These are phyloP conservation scores for Aporophyla lueneburgensis DNA, from an alignment of 2,888 invertebrate species.

Conservation along the genomic window DNA sequence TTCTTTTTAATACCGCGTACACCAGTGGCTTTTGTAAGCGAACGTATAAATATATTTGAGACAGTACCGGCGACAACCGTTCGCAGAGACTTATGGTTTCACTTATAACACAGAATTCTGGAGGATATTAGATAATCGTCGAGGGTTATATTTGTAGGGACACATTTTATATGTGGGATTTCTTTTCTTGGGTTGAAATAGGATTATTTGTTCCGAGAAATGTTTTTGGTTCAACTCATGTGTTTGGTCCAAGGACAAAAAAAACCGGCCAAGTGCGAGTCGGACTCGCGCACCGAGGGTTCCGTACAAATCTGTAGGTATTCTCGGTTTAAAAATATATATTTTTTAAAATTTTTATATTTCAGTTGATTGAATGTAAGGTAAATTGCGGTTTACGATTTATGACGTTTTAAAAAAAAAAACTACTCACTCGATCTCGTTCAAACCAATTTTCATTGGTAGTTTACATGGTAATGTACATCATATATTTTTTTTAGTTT, in stretches of 20 bases:
- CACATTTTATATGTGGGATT: constrained; percentile 35
- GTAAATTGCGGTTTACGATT: no score
- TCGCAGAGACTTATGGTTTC: constrained; percentile 41
- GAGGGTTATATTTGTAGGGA: constrained; percentile 34
- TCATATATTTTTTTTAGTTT: no score
- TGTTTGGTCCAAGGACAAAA: constrained; percentile 2
- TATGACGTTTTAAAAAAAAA: no score
- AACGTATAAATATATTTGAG: constrained; percentile 48
- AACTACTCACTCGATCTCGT: no score
- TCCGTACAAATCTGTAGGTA: no score
- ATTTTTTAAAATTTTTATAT: no score
- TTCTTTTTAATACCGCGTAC: constrained; percentile 55
- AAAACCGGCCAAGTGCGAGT: no score
- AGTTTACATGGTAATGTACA: no score
- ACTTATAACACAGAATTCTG: constrained; percentile 49
- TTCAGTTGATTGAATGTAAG: no score
- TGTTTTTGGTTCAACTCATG: constrained; percentile 10
- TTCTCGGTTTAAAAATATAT: no score
- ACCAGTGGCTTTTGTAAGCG: constrained; percentile 51
- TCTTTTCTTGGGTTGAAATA: constrained; percentile 30
- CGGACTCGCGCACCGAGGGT: no score
- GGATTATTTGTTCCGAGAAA: constrained; percentile 32
- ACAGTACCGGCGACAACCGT: constrained; percentile 39
- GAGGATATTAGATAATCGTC: constrained; percentile 40
- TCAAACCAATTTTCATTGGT: no score